Percentiles rank a stretch among this genome's conserved stretches.
These are phyloP conservation scores for Pterocles gutturalis DNA, from an alignment of 2,113 vertebrate genomes.

Conservation along the genomic window DNA sequence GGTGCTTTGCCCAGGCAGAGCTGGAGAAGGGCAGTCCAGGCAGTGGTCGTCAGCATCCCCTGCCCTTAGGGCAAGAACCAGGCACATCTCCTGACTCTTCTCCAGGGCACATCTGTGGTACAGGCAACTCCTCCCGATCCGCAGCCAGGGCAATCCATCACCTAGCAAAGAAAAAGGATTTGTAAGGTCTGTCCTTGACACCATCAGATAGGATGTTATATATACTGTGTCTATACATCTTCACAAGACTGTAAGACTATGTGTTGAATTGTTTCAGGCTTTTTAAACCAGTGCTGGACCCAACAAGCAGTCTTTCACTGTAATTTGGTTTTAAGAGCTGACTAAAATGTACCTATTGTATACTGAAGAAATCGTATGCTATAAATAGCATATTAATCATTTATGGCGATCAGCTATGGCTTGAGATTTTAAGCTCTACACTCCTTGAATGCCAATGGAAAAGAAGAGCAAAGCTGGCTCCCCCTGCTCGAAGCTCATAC, in stretches of 20 bases:
- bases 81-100: background rate
- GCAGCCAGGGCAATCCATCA: background rate
- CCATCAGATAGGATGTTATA: background rate
- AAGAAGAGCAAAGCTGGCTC: constrained; percentile 10
- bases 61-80: fast-evolving
- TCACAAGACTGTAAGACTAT: background rate
- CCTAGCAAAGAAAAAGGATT: background rate
- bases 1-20: background rate
- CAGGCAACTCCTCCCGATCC: background rate
- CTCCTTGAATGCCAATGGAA: constrained; percentile 49
- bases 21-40: background rate
- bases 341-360: background rate
- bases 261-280: fast-evolving
- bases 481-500: constrained; percentile 37
- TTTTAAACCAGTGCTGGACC: background rate
- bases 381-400: background rate
- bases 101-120: fast-evolving
- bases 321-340: background rate
- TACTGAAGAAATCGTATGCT: background rate
- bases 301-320: background rate
- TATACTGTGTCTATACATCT: fast-evolving
- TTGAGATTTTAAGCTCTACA: constrained; percentile 34
- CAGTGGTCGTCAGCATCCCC: background rate
- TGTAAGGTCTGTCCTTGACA: background rate
- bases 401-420: constrained; percentile 23